Percentiles rank a stretch among this genome's conserved stretches.
Conservation (phyloP, 2,888 invertebrate genomes). For the Synanthedon vespiformis region DNA sequence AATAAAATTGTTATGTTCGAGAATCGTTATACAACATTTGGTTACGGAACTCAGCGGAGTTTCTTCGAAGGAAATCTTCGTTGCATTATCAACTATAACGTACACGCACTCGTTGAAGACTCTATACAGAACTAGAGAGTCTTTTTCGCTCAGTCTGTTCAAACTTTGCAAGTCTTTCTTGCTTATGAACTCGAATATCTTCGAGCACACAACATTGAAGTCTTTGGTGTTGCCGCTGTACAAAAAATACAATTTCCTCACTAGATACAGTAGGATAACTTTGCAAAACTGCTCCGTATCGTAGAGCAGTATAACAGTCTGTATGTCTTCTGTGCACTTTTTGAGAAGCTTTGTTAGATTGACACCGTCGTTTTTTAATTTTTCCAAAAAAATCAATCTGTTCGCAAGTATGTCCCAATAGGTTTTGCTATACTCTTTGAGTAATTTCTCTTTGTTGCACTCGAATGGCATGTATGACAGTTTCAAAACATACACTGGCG, state of each 20-base stretch:
- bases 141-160: conserved; percentile 24
- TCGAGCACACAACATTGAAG: conserved; percentile 21
- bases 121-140: conserved; percentile 28
- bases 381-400: conserved; percentile 39
- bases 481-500: conserved; percentile 44
- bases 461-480: conserved; percentile 53
- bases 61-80: conserved; percentile 26
- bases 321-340: conserved; percentile 35
- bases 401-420: conserved; percentile 53
- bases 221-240: conserved; percentile 29
- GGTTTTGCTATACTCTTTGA: conserved; percentile 42
- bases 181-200: conserved; percentile 31
- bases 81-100: conserved; percentile 37
- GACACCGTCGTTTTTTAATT: conserved; percentile 24
- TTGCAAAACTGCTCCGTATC: conserved; percentile 35
- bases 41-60: conserved; percentile 21
- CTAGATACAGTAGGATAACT: conserved; percentile 28
- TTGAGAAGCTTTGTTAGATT: conserved; percentile 35
- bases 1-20: conserved; percentile 31
- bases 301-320: conserved; percentile 36
- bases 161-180: conserved; percentile 29
- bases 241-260: conserved; percentile 41
- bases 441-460: conserved; percentile 22
- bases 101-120: conserved; percentile 46
- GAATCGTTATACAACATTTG: conserved; percentile 18